Conservation (phyloP, 1,140 invertebrate genomes). For the Drosophila nannoptera region DNA sequence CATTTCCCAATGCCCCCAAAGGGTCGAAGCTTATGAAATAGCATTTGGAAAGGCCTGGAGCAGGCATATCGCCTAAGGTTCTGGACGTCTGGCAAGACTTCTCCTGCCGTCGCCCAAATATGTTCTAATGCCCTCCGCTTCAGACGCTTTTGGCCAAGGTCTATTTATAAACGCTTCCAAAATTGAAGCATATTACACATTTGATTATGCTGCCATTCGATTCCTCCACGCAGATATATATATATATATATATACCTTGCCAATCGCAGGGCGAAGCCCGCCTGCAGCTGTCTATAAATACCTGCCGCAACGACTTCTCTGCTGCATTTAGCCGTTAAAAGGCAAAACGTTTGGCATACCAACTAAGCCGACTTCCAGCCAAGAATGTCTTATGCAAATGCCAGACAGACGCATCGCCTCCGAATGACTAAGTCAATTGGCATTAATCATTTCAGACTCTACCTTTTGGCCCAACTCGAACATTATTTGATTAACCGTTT, state of each 20-base stretch:
- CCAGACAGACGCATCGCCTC: neutral
- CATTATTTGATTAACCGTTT: slow-evolving; percentile 70
- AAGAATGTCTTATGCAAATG: slow-evolving; percentile 54
- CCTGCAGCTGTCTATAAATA: slow-evolving; percentile 64
- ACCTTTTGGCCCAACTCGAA: slow-evolving; percentile 42
- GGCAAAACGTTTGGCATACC: slow-evolving; percentile 69
- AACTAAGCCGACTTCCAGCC: slow-evolving; percentile 43
- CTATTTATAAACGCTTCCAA: neutral
- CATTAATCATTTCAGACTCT: slow-evolving; percentile 55
- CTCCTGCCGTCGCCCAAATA: neutral
- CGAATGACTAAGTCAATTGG: slow-evolving; percentile 33
- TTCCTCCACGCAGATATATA: too few relatives aligned
- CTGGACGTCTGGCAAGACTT: neutral
- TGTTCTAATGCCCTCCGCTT: neutral
- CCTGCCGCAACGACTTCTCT: slow-evolving; percentile 20
- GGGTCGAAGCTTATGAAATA: neutral
- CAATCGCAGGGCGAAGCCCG: slow-evolving; percentile 18
- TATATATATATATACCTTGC: neutral
- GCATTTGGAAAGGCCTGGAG: neutral
- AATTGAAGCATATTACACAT: slow-evolving; percentile 3
- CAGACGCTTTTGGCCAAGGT: neutral
- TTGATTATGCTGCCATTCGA: neutral
- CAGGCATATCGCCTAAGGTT: neutral
- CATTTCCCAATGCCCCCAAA: neutral
- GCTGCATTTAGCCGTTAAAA: slow-evolving; percentile 64